These are phyloP conservation scores for Hydrolagus affinis DNA, from an alignment of 2,113 vertebrate genomes.

Conservation along the genomic window DNA sequence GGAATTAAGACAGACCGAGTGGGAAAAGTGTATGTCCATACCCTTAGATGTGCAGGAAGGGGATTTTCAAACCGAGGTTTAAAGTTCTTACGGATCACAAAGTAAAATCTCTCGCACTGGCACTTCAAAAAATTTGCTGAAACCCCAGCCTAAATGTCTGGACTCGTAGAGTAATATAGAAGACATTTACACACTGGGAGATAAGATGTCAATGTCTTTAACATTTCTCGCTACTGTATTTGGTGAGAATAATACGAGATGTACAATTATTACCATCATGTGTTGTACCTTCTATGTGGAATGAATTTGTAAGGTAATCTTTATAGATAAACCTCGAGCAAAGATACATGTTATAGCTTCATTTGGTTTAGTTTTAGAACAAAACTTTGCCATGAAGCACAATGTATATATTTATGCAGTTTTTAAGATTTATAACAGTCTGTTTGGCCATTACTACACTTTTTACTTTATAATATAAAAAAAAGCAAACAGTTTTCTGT, in stretches of 20 bases:
- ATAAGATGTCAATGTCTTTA: slow-evolving; percentile 72
- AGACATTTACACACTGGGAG: slow-evolving; percentile 79
- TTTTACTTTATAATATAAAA: slow-evolving; percentile 99
- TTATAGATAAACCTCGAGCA: slow-evolving; percentile 93
- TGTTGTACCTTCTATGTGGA: slow-evolving; percentile 96
- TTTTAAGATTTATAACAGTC: slow-evolving; percentile 99
- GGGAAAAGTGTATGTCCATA: slow-evolving; percentile 98
- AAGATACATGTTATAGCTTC: slow-evolving; percentile 94
- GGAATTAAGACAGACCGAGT: slow-evolving; percentile 94
- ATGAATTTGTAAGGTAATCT: slow-evolving; percentile 90
- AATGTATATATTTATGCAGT: slow-evolving; percentile 99
- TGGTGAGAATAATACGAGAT: slow-evolving; percentile 83
- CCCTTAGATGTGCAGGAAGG: slow-evolving; percentile 96
- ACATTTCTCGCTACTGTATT: slow-evolving; percentile 75
- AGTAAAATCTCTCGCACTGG: slow-evolving; percentile 72
- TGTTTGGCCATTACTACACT: slow-evolving; percentile 99
- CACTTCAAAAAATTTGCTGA: slow-evolving; percentile 73
- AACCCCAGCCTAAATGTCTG: slow-evolving; percentile 80
- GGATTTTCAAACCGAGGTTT: slow-evolving; percentile 98
- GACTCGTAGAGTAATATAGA: slow-evolving; percentile 70
- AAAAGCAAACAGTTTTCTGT: slow-evolving; percentile 93
- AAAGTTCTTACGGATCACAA: slow-evolving; percentile 49
- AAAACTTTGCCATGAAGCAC: slow-evolving; percentile 98
- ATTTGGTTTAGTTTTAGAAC: slow-evolving; percentile 82
- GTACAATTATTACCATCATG: slow-evolving; percentile 98